phyloP scores from a whole-genome alignment of 2,113 vertebrate genomes.

The Macaca mulatta region DNA sequence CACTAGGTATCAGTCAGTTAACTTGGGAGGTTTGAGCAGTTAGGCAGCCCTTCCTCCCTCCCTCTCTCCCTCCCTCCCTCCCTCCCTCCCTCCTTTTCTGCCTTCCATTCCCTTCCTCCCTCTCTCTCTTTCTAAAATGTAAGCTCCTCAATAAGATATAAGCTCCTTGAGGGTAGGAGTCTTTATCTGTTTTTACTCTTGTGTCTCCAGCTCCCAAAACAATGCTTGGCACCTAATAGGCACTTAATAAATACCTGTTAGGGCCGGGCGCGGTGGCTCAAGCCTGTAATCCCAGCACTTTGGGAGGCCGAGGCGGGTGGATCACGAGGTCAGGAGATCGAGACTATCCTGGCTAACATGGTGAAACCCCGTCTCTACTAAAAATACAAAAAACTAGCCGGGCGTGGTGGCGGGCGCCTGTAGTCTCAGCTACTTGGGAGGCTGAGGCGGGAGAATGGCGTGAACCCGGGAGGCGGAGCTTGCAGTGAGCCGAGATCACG shows the following conservation, averaged over 20 bases:
- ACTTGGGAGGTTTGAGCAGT: neutral
- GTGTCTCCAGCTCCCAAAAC: neutral
- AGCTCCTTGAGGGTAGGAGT: neutral
- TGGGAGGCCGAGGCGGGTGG: too few relatives aligned
- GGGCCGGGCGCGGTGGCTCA: neutral
- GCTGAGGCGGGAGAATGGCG: too few relatives aligned
- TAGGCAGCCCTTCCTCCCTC: neutral
- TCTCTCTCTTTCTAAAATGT: neutral
- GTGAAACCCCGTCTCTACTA: too few relatives aligned
- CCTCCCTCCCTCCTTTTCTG: neutral
- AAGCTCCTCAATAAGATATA: conserved; percentile 5
- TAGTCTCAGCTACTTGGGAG: too few relatives aligned
- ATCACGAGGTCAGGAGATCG: too few relatives aligned
- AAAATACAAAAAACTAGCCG: too few relatives aligned
- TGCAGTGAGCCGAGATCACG: too few relatives aligned
- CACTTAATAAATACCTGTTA: neutral
- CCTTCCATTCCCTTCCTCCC: neutral
- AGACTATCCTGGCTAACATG: too few relatives aligned
- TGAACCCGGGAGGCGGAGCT: too few relatives aligned
- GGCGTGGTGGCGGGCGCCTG: too few relatives aligned
- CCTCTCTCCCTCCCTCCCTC: neutral
- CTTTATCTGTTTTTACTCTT: neutral
- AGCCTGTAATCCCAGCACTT: too few relatives aligned
- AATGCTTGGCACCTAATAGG: neutral
- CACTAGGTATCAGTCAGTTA: neutral